Evolutionary conservation across 2,113 vertebrate species (phyloP), one percentile per base, ranked within the genome.

Genomic region (Galeopterus variegatus): DNA sequence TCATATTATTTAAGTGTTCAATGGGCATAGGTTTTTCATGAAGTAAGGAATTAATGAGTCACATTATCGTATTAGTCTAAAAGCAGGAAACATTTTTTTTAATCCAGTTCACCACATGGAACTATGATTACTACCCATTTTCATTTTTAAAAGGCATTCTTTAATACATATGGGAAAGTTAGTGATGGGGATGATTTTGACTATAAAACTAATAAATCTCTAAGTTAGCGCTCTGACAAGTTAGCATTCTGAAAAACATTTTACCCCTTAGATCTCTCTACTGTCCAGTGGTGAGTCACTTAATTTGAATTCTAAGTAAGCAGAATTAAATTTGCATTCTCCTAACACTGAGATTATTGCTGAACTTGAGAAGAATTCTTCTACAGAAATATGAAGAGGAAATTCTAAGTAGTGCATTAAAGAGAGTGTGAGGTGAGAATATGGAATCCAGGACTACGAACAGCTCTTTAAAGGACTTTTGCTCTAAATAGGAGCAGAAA

Each of bases 111-210:
- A 83, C 17, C 41, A 13, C 8, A 10, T 18, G 10, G 73, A 89
- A 81, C 60, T 76, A 64, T 54, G 18, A 69, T 14, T 80, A 19
- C 1, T 48, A 31, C 80, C 17, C 31, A n/a, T 50, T 48, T 73
- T 95, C 21, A 31, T 73, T 90, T 85, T 58, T 75, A 95, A 95
- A 95, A 77, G 28, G 2, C 7, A 48, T 88, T 58, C 31, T 12
- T 50, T 73, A 8, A 12, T 62, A 54, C 21, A 2, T 3, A 9
- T 7, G n/a, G 12, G 15, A 64, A 89, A 31, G 3, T n/a, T 45
- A 48, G 13, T 17, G 9, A 15, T 45, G n/a, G 81, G n/a, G 33
- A 67, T 31, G 85, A 82, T 28, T 50, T 26, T 60, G 5, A 56
- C 67, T 92, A 45, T 84, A 54, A 97, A 88, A 67, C 54, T 54